Evolutionary conservation across 2,888 invertebrate species (phyloP).

Genomic region (Nipponacmea schrenckii): DNA sequence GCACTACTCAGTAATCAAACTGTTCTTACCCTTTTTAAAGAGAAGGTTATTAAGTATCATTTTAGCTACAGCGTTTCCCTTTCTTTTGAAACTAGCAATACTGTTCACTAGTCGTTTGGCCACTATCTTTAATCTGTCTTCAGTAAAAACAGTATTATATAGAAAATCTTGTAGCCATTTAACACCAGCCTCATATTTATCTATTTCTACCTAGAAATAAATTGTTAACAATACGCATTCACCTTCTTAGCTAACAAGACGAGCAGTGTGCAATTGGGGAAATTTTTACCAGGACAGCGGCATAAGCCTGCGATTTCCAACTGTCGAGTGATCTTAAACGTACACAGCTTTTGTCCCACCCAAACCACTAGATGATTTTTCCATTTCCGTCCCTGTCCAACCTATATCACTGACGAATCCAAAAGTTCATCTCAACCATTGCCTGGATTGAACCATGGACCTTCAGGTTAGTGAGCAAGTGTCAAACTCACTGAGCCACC

Average conservation of each 20-base stretch:
- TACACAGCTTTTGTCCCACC: no score
- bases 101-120: constrained; percentile 85
- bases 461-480: no score
- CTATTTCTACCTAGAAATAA: constrained; percentile 76
- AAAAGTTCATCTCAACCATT: no score
- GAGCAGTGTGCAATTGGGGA: background rate
- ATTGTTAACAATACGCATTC: background rate
- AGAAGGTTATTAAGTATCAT: constrained; percentile 74
- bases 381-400: no score
- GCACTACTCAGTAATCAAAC: no score
- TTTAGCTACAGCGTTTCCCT: constrained; percentile 77
- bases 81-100: constrained; percentile 79
- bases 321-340: no score
- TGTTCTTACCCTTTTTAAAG: constrained; percentile 72
- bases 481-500: no score
- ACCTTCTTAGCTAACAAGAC: background rate
- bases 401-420: no score
- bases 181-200: constrained; percentile 80
- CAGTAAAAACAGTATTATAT: constrained; percentile 77
- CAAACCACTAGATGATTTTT: no score
- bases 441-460: no score
- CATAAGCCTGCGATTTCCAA: no score
- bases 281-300: no score
- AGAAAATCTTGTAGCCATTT: constrained; percentile 82
- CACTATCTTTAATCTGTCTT: constrained; percentile 80